Conservation (phyloP, 64 coral and sea anemone genomes). For the Stichodactyla mertensii region DNA sequence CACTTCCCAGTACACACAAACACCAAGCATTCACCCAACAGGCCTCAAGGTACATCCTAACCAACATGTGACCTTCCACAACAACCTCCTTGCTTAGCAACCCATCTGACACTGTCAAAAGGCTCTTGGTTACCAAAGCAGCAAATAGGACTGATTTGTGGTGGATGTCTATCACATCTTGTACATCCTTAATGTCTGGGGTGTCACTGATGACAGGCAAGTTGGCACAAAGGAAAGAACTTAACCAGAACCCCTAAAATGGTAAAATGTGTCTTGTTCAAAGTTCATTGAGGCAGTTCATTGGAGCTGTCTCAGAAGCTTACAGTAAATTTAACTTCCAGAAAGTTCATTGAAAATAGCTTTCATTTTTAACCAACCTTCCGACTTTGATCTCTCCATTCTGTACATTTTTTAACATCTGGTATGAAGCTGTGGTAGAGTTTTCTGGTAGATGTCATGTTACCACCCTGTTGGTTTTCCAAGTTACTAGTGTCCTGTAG, state of each 20-base stretch:
- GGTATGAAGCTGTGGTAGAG: background rate
- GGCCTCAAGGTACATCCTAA: conserved; percentile 30
- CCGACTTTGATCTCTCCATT: conserved; percentile 13
- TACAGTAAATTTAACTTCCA: too few species aligned
- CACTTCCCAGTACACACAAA: conserved; percentile 30
- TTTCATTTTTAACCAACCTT: background rate
- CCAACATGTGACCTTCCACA: conserved; percentile 3
- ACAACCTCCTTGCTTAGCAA: background rate
- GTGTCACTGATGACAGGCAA: background rate
- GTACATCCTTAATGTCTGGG: background rate
- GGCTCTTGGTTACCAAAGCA: conserved; percentile 3
- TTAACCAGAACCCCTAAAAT: background rate
- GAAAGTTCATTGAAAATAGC: too few species aligned
- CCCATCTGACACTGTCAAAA: background rate
- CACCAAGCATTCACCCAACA: conserved; percentile 44
- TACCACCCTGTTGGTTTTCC: background rate
- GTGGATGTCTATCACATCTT: background rate
- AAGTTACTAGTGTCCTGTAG: conserved; percentile 14
- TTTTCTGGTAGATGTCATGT: background rate
- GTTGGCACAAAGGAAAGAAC: background rate
- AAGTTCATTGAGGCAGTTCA: too few species aligned
- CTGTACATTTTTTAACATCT: conserved; percentile 4
- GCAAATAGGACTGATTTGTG: background rate
- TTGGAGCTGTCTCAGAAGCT: too few species aligned
- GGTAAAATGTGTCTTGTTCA: too few species aligned